Base-by-base conservation (phyloP, 2,113 vertebrate species). In the Otocyon megalotis region DNA sequence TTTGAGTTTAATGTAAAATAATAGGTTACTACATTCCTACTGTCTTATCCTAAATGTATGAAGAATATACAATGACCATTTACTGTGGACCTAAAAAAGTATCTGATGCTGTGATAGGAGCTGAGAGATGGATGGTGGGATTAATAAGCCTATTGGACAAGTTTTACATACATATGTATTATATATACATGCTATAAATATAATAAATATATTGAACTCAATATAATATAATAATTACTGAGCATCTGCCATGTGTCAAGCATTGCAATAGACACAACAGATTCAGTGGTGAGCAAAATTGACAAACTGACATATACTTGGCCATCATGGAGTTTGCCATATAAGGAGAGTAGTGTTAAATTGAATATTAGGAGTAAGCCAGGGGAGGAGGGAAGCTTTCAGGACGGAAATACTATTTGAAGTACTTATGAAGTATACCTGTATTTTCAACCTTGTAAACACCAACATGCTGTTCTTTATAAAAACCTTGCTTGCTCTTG, bases 391-490 rank as follows among this genome's bases (percentile, higher is more conserved):
- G 22, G 12, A 50, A 50, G n/a, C 8, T 74, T 89, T 74, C 30
- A 92, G 28, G 3, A 81, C 90, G 26, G 14, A 74, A 82, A 35
- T 4, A 84, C 67, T 83, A 88, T 56, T 76, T 87, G 84, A 90
- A 19, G 30, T 74, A 16, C 65, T 92, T 92, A 92, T 48, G 14
- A 94, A 86, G 50, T 89, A 53, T 63, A 67, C 37, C 3, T 77
- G 37, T 24, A 65, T 56, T 88, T 96, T 90, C 35, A 92, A 79
- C 26, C 19, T 94, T 72, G 2, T 89, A 97, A 76, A 93, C 28
- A 50, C 82, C 16, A 88, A 50, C 11, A 30, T 89, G 22, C 19
- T 79, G 0, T 76, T 85, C 26, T 76, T 84, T 76, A 76, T 83
- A 58, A 80, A 91, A 96, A 76, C 50, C 5, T 17, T 37, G 50